Base-by-base conservation (phyloP, 2,113 vertebrate species). In the Polypterus senegalus region DNA sequence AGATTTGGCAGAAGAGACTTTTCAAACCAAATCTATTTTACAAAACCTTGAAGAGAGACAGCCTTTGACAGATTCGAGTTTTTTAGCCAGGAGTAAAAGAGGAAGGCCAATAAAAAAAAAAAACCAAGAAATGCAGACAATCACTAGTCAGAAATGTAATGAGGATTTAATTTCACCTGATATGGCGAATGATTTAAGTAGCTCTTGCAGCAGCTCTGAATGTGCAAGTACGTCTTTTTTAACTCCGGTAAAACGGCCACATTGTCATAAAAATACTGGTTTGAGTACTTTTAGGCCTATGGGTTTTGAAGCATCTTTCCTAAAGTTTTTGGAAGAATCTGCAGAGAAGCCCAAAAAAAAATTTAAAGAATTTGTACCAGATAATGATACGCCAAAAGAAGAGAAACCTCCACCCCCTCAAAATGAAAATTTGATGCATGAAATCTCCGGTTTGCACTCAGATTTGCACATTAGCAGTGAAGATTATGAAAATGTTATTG, bases 271-370 rank as follows among this genome's bases (percentile, higher is more conserved):
- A 0, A 74, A 76, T 52, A 84, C 88, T 4, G 83, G 88, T 1
- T 82, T 96, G 79, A 87, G 88, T 70, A 87, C 93, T 0, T 98
- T 98, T 69, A 98, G 94, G 64, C 95, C 95, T 0, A 94, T 97
- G 91, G 95, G 95, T 47, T 98, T 98, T 71, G 94, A 98, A 78
- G 89, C 90, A 52, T 97, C 95, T 0, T 98, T 98, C 76, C 80
- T 97, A 51, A 91, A 97, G 67, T 98, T 97, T 66, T 77, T 98
- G 8, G 91, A 97, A 69, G 90, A 97, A 71, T 86, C 94, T 4
- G 92, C 84, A 61, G 84, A 90, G 53, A 82, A 85, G 51, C 68
- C 87, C 44, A 85, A 82, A 62, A 91, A 77, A 72, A 86, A 67
- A 61, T 68, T 77, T 11, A 87, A 82, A 64, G 79, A 79, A 10